Conservation (phyloP, 2,113 vertebrate genomes). For the Cariama cristata region DNA sequence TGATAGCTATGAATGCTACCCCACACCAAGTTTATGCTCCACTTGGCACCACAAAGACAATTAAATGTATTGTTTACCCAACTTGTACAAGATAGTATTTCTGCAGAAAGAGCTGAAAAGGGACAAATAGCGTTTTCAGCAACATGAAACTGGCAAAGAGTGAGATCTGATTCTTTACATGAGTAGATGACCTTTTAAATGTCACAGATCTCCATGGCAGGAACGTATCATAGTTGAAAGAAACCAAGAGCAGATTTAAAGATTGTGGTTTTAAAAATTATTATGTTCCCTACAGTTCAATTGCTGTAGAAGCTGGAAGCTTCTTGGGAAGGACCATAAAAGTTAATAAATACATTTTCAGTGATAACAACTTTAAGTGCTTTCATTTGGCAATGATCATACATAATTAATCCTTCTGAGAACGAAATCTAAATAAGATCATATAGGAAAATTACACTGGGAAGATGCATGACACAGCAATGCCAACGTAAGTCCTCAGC, state of each 20-base stretch:
- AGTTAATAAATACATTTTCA: not conserved
- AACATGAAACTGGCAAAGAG: not conserved
- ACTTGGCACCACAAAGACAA: not conserved
- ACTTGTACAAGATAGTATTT: not conserved
- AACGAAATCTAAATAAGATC: not conserved
- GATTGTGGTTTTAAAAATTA: not conserved
- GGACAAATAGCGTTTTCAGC: not conserved
- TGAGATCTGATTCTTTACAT: not conserved
- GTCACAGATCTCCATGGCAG: not conserved
- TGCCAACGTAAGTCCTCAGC: not conserved
- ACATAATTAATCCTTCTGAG: not conserved
- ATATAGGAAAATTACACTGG: not conserved
- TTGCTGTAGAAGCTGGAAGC: not conserved
- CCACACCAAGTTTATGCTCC: not conserved
- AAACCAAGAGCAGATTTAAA: not conserved
- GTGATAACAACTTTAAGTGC: not conserved
- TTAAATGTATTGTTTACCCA: constrained; percentile 3
- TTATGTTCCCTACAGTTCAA: not conserved
- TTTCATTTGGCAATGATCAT: not conserved
- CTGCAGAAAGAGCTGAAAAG: not conserved
- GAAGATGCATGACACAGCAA: not conserved
- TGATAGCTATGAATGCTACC: not conserved
- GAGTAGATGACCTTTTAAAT: not conserved
- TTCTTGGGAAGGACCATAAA: not conserved
- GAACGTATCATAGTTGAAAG: not conserved